Base-by-base conservation (phyloP, 1,140 invertebrate species). In the Drosophila lowei region DNA sequence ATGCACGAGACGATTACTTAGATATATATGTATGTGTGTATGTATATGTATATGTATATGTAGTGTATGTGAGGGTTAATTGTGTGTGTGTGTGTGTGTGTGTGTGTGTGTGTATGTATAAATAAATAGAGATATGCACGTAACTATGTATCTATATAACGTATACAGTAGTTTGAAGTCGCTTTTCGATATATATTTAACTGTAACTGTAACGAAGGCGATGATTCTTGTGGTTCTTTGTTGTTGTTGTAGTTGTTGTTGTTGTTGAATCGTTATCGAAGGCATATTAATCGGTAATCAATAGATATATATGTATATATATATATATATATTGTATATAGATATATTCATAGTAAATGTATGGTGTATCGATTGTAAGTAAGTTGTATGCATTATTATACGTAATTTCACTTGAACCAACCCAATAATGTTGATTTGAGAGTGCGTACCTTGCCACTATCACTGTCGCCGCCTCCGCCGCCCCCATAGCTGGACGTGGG, bases 381-480 rank as follows among this genome's bases (percentile, higher is more conserved):
- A 80, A 80, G 75, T 9, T 53, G 38, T 48, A n/a, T 47, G 57
- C 28, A 60, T 72, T 66, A 86, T 74, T 52, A 76, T 81, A 79
- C 34, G 34, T 38, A 13, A 11, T 76, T 89, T 89, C 79, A 93
- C 92, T 92, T 93, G 93, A 93, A 94, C 94, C 94, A 94, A 92
- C 91, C 94, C 93, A 94, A 94, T 92, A 94, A 94, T 91, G 92
- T 93, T 90, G 93, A 93, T 92, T 93, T 94, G 80, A 92, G 91
- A 86, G 93, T 92, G 92, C 94, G 94, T 94, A 95, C 94, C 94
- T 95, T 95, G 91, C 93, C 92, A 90, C 91, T 93, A 88, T 92
- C 90, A 84, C 74, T 89, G 70, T 91, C 90, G 79, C 70, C 90
- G 81, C 74, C 90, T 79, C 74, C 86, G 70, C 91, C 90, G 79